Base-by-base conservation (phyloP, 2,888 invertebrate genomes). In the Xanthorhoe designata region DNA sequence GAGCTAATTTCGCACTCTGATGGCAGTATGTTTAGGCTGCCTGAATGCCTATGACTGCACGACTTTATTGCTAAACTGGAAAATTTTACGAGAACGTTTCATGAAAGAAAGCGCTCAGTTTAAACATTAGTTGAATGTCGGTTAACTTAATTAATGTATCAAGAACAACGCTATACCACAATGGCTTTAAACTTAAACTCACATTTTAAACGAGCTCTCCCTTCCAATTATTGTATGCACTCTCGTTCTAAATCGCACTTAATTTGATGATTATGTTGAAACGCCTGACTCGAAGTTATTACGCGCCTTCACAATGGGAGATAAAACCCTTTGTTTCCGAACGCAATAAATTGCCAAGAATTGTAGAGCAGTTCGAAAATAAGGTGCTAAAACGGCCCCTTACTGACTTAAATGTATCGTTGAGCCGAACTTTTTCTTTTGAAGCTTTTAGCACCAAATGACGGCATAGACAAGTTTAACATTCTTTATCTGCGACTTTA, bases 201-300 rank as follows among this genome's bases (percentile, higher is more conserved):
- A 35, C 13, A n/a, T 29, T 45, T 7, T n/a, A 45, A 29, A 32
- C 19, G 24, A 38, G n/a, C 35, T 24, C 32, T 9, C 42, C n/a
- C 29, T 13, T 49, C 29, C 51, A 45, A 42, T 58, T 58, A 53
- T 45, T n/a, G 45, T 52, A 17, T 24, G 45, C 63, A 47, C 4
- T 53, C 45, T 52, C 42, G 10, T 45, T 57, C 53, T 61, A 53
- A 58, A 53, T 64, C 58, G 24, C 15, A 42, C 57, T 47, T 45
- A 63, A 52, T 62, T 62, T 56, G 56, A 55, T 64, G 57, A 35
- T 58, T 58, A 47, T 53, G 53, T 53, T 64, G n/a, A 58, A 58
- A 58, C 29, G 52, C 56, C 38, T 1, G 42, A 32, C n/a, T 51
- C 17, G 24, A 49, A 64, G 53, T 49, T 64, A 64, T 49, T 38